Percentiles rank a stretch among this genome's conserved stretches.
Evolutionary conservation across 2,797 vertebrate genomes (phyloP).

Genomic region (Mus spretus): DNA sequence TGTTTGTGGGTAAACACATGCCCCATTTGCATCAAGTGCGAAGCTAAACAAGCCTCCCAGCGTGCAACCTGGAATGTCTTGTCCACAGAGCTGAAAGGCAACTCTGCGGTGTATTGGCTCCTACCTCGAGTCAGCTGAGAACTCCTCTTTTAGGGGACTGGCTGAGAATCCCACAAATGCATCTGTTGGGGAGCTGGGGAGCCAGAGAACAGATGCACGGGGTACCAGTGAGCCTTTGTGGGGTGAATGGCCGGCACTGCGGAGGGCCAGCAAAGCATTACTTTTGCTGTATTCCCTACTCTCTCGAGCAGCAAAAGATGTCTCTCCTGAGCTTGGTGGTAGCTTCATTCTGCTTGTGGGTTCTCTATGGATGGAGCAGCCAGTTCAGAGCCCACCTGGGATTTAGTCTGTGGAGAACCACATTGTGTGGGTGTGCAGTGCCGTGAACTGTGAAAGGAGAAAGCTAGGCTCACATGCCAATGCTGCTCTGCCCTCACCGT

Average conservation of each 20-base stretch:
- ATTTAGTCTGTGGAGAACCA: neutral
- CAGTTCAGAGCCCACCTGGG: neutral
- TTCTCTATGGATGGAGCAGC: neutral
- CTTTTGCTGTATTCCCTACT: neutral
- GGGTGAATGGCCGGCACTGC: neutral
- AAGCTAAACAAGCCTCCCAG: conserved; percentile 78
- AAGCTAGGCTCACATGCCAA: neutral
- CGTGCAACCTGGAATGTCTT: conserved; percentile 76
- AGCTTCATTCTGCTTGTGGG: neutral
- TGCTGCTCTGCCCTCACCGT: neutral
- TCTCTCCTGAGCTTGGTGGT: neutral
- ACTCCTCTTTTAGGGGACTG: conserved; percentile 64
- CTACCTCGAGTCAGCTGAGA: conserved; percentile 55
- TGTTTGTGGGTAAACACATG: conserved; percentile 84
- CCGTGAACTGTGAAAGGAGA: neutral
- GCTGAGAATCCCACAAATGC: conserved; percentile 77
- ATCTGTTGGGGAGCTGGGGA: neutral
- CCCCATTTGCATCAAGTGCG: conserved; percentile 83
- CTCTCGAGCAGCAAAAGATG: neutral
- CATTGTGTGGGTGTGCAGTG: neutral
- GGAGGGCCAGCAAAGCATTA: neutral
- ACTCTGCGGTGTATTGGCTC: conserved; percentile 77
- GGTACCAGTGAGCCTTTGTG: neutral
- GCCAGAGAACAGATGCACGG: conserved; percentile 11
- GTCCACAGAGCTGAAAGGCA: conserved; percentile 80